A percentile compares a stretch with the other conserved stretches of the same genome.
Conservation (phyloP, 1,140 invertebrate genomes). For the Leptinotarsa undecemlineata region DNA sequence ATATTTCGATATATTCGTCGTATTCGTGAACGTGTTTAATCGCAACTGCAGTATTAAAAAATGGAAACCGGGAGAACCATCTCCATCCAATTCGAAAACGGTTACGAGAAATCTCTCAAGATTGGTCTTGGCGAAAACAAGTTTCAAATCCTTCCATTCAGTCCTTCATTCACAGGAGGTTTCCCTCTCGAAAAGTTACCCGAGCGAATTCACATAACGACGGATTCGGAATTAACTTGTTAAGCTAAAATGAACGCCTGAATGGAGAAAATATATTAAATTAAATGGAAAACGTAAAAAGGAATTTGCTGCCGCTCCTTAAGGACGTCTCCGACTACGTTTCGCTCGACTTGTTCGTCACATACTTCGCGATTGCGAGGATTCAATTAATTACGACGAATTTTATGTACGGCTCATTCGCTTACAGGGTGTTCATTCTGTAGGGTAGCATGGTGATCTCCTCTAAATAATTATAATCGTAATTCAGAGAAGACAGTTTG, state of each 20-base stretch:
- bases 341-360: not conserved
- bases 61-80: not conserved
- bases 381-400: not conserved
- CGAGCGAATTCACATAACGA: conserved; percentile 25
- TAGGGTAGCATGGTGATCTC: no score
- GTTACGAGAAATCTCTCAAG: no score
- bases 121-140: conserved; percentile 11
- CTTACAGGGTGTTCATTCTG: no score
- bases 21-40: no score
- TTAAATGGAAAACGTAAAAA: conserved; percentile 26
- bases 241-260: conserved; percentile 27
- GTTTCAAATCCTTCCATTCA: conserved; percentile 26
- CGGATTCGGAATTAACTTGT: conserved; percentile 25
- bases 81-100: not conserved
- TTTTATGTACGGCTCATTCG: not conserved
- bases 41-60: no score
- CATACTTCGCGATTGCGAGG: not conserved
- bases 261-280: conserved; percentile 21
- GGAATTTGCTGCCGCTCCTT: conserved; percentile 8
- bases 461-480: no score
- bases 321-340: not conserved
- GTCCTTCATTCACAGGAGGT: conserved; percentile 20
- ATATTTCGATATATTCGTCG: no score
- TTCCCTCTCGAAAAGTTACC: conserved; percentile 23
- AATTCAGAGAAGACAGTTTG: no score